A percentile compares a stretch with the other conserved stretches of the same genome.
Conservation (phyloP, 1,140 invertebrate species). For the Schlechtendalia chinensis region DNA sequence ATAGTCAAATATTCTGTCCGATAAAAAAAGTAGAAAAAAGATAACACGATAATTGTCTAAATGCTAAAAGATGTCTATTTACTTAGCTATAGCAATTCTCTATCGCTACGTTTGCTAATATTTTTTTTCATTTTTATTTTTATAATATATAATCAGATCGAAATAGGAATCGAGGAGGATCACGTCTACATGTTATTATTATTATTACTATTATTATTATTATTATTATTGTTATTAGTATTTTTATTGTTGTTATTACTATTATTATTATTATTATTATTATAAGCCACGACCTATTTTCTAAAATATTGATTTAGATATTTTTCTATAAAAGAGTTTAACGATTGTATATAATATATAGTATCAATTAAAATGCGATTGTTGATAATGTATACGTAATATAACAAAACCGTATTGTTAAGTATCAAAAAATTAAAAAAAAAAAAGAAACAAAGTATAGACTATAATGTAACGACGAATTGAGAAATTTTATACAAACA, state of each 20-base stretch:
- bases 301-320: slow-evolving; percentile 19
- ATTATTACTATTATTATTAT: no score
- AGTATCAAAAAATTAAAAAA: slow-evolving; percentile 14
- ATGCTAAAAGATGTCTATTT: not conserved
- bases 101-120: slow-evolving; percentile 12
- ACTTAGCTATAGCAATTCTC: slow-evolving; percentile 27
- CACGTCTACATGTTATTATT: slow-evolving; percentile 16
- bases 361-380: slow-evolving; percentile 19
- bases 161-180: slow-evolving; percentile 28
- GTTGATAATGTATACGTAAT: no score
- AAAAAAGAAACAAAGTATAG: not conserved
- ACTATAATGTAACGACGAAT: slow-evolving; percentile 29
- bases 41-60: slow-evolving; percentile 26
- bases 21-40: slow-evolving; percentile 50
- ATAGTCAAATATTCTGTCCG: slow-evolving; percentile 12
- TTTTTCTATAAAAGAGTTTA: slow-evolving; percentile 27
- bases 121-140: no score
- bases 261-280: no score
- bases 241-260: no score
- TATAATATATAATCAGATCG: slow-evolving; percentile 6
- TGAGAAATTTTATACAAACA: slow-evolving; percentile 40
- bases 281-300: no score
- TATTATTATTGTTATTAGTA: no score
- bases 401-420: no score
- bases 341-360: slow-evolving; percentile 34